Conservation (phyloP, 2,113 vertebrate genomes). For the Scatophagus argus region DNA sequence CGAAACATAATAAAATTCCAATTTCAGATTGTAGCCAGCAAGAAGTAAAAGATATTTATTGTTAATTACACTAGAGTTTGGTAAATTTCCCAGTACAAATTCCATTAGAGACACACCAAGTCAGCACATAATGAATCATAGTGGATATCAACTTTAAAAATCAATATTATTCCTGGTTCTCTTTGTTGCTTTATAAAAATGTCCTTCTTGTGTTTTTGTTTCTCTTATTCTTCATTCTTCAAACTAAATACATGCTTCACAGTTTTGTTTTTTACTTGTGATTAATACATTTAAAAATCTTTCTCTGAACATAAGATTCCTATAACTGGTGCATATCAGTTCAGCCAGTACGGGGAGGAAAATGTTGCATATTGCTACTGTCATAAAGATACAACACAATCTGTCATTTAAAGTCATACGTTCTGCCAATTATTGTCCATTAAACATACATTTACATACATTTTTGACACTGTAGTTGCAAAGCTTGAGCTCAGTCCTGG, state of each 20-base stretch:
- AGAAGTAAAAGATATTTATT: neutral
- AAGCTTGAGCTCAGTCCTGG: neutral
- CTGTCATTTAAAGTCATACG: neutral
- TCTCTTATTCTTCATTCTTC: no score
- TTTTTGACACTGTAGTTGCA: neutral
- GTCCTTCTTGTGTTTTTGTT: no score
- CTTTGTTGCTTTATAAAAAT: no score
- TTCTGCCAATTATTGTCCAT: neutral
- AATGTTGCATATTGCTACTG: no score
- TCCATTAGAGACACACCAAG: neutral
- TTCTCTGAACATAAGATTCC: no score
- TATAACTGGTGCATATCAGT: neutral
- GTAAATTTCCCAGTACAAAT: neutral
- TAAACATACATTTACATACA: slow-evolving; percentile 4
- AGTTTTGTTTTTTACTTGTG: neutral
- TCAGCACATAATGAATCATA: no score
- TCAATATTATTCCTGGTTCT: no score
- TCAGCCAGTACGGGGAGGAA: neutral
- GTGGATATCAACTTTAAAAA: no score
- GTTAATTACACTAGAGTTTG: neutral
- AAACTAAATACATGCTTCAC: no score
- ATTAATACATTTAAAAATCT: no score
- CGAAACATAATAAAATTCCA: neutral
- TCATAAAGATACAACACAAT: neutral
- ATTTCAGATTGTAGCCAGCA: neutral